phyloP scores from a whole-genome alignment of 2,888 invertebrate genomes.

The Oligia strigilis region DNA sequence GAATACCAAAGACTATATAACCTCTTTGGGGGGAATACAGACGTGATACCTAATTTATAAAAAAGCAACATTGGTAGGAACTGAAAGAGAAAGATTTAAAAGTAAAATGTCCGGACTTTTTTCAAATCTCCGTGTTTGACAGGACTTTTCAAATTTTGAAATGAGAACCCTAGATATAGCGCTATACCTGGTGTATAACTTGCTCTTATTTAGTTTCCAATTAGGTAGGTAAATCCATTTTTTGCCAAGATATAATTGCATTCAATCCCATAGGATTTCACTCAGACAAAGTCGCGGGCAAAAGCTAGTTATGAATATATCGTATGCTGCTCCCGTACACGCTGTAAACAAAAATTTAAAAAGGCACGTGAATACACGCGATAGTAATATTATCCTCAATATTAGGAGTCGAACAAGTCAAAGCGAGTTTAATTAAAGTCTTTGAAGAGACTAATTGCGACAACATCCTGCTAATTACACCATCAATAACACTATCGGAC shows the following conservation, averaged over 20 bases:
- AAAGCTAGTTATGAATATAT: background rate
- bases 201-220: background rate
- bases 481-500: slow-evolving; percentile 28
- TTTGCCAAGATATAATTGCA: background rate
- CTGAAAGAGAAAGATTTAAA: background rate
- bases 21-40: background rate
- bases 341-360: too few relatives aligned
- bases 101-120: background rate
- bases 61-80: background rate
- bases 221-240: background rate
- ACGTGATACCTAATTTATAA: background rate
- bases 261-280: background rate
- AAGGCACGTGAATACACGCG: background rate
- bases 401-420: slow-evolving; percentile 18
- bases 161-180: background rate
- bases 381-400: slow-evolving; percentile 1
- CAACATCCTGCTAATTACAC: slow-evolving; percentile 26
- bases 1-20: too few relatives aligned
- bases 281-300: too few relatives aligned
- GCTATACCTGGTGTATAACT: background rate
- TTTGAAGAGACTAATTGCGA: slow-evolving; percentile 30
- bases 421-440: slow-evolving; percentile 30
- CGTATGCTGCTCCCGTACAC: background rate
- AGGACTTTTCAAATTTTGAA: background rate
- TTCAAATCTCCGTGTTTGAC: background rate